Evolutionary conservation across 2,113 vertebrate genomes (phyloP).

Genomic region (Columba livia): DNA sequence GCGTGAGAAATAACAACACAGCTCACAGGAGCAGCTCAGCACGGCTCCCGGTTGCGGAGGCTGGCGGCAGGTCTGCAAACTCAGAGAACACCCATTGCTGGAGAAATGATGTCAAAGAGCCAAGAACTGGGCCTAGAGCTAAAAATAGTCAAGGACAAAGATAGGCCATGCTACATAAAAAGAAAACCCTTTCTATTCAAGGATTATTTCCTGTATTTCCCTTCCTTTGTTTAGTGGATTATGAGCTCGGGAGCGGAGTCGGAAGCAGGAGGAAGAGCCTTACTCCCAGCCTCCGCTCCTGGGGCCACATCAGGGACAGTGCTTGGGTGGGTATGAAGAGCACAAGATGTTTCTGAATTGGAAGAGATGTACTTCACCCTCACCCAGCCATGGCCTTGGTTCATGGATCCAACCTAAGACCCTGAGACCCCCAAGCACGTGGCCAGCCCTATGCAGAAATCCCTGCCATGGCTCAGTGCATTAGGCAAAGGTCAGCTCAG

Average conservation of each 20-base stretch:
- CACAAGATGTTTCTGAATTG: fast-evolving
- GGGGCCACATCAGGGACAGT: fast-evolving
- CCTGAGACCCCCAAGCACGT: background rate
- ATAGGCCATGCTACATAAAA: background rate
- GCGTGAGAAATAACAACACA: background rate
- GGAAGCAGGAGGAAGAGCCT: background rate
- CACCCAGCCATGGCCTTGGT: no score
- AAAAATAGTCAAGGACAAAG: background rate
- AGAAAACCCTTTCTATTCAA: conserved; percentile 4
- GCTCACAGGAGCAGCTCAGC: background rate
- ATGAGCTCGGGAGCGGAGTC: fast-evolving
- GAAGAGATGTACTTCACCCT: background rate
- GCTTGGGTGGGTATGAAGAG: background rate
- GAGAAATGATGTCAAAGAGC: background rate
- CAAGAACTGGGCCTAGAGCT: background rate
- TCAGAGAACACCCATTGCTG: fast-evolving
- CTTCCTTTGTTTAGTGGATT: conserved; percentile 10
- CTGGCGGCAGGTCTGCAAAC: background rate
- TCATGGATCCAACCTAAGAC: no score
- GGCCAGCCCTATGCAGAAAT: background rate
- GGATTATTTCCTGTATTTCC: conserved; percentile 25
- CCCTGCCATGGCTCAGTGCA: background rate
- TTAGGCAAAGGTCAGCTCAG: background rate
- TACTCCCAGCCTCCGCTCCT: fast-evolving
- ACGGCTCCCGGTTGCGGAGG: background rate